Percentiles rank a stretch among this genome's conserved stretches.
phyloP scores from a whole-genome alignment of 2,888 invertebrate species.

The Andrena haemorrhoa region DNA sequence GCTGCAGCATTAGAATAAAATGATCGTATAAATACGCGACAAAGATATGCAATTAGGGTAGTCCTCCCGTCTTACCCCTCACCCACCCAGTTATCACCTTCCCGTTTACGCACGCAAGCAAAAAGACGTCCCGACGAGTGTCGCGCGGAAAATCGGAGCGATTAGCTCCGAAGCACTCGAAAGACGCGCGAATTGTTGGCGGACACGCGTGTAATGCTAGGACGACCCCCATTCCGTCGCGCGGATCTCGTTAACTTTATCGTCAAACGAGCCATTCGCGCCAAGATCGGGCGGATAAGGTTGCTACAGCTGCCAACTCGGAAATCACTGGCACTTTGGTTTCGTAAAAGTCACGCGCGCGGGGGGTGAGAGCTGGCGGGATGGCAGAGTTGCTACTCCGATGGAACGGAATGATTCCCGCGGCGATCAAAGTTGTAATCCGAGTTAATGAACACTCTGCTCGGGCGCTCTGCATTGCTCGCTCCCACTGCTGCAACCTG shows the following conservation, averaged over 20 bases:
- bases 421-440: slow-evolving; percentile 1
- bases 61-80: not conserved
- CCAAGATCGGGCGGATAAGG: not conserved
- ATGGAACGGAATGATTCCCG: not conserved
- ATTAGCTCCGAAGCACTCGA: not conserved
- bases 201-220: slow-evolving; percentile 2
- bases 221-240: not conserved
- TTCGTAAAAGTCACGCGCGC: no score
- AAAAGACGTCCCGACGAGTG: not conserved
- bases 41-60: slow-evolving; percentile 56
- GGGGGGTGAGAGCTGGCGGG: not conserved
- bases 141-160: slow-evolving; percentile 6
- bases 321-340: no score
- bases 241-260: slow-evolving; percentile 25
- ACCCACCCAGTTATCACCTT: slow-evolving; percentile 5
- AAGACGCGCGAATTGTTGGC: not conserved
- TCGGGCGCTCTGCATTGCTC: not conserved
- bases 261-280: not conserved
- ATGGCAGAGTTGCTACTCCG: not conserved
- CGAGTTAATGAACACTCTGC: not conserved
- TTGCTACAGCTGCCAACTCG: not conserved
- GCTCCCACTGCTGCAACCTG: slow-evolving; percentile 27
- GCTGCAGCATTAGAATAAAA: slow-evolving; percentile 46
- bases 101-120: not conserved
- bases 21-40: slow-evolving; percentile 48